These are phyloP conservation scores for Metopia argyrocephala DNA, from an alignment of 2,888 invertebrate species.

Conservation along the genomic window DNA sequence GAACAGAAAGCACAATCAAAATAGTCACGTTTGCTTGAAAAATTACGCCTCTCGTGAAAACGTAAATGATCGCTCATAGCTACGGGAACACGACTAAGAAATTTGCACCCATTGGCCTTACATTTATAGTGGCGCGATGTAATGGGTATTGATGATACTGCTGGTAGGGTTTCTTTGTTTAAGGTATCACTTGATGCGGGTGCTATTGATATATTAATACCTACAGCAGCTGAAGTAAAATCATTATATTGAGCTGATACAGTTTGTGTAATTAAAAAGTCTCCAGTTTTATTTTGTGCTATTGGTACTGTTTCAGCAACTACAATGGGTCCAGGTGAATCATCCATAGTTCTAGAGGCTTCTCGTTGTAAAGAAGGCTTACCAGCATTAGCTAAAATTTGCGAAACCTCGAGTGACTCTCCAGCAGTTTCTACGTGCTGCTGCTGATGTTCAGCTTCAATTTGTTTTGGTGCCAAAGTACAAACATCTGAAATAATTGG, in stretches of 20 bases:
- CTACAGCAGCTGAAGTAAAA: conserved; percentile 41
- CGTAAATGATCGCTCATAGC: conserved; percentile 73
- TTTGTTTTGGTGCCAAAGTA: conserved; percentile 61
- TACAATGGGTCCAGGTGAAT: conserved; percentile 63
- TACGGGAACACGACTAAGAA: conserved; percentile 68
- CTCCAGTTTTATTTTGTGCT: conserved; percentile 63
- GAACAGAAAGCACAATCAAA: conserved; percentile 71
- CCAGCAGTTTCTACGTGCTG: conserved; percentile 55
- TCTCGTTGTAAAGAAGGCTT: conserved; percentile 27
- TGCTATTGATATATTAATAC: conserved; percentile 69
- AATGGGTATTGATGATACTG: neutral
- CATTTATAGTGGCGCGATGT: conserved; percentile 68
- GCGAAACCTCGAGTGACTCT: conserved; percentile 60
- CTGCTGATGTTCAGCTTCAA: conserved; percentile 51
- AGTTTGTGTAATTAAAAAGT: conserved; percentile 67
- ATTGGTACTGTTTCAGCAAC: conserved; percentile 66
- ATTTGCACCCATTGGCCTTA: conserved; percentile 71
- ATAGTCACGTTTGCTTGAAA: conserved; percentile 68
- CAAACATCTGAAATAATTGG: conserved; percentile 66
- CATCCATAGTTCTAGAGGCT: conserved; percentile 30
- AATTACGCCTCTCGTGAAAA: conserved; percentile 69
- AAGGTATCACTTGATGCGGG: conserved; percentile 18
- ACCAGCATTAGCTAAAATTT: conserved; percentile 56
- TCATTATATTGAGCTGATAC: conserved; percentile 69
- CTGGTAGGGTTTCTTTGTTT: neutral